Percentiles rank a stretch among this genome's conserved stretches.
Evolutionary conservation across 1,140 invertebrate genomes (phyloP).

Genomic region (Paramacrobiotus metropolitanus): DNA sequence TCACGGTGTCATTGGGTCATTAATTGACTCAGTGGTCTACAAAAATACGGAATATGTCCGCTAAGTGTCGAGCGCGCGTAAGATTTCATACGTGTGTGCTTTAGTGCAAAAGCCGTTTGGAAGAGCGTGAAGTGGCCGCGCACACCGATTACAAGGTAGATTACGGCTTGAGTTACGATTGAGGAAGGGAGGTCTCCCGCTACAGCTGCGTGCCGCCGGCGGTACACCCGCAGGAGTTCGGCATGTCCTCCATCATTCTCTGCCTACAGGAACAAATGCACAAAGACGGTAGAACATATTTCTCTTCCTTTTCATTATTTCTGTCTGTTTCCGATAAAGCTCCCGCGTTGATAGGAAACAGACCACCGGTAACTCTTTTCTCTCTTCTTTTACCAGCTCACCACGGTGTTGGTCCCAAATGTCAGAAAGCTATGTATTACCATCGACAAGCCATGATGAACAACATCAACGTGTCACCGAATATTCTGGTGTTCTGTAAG

Average conservation of each 20-base stretch:
- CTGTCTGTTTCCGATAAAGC: no score
- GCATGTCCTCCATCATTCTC: constrained; percentile 59
- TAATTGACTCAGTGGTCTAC: no score
- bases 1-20: no score
- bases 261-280: constrained; percentile 67
- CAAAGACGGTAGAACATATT: constrained; percentile 30
- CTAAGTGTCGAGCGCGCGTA: no score
- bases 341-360: no score
- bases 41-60: no score
- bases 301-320: no score
- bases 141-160: constrained; percentile 72
- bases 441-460: constrained; percentile 71
- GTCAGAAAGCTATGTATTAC: constrained; percentile 49
- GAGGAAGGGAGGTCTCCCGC: constrained; percentile 62
- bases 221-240: constrained; percentile 42
- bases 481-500: constrained; percentile 64
- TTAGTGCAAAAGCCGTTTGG: constrained; percentile 62
- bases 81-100: no score
- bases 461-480: constrained; percentile 71
- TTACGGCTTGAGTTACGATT: constrained; percentile 59
- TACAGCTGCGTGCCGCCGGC: constrained; percentile 35
- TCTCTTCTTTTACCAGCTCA: constrained; percentile 26
- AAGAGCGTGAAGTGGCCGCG: constrained; percentile 58
- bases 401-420: constrained; percentile 38
- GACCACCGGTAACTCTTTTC: no score